These are phyloP conservation scores for Papilio glaucus DNA, from an alignment of 1,140 invertebrate genomes.

Conservation along the genomic window DNA sequence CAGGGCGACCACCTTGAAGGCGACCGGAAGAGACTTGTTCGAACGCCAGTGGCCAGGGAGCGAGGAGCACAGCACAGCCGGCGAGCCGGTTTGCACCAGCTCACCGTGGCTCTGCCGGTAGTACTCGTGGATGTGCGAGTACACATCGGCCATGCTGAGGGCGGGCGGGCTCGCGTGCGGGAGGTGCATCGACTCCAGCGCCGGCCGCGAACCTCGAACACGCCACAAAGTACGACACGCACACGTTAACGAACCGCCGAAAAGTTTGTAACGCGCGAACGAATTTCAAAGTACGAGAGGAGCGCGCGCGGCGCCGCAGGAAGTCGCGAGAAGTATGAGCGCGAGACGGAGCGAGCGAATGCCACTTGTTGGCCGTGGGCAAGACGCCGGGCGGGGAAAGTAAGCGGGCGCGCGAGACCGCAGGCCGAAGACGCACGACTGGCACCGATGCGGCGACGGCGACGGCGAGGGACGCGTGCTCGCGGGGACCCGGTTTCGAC, in stretches of 20 bases:
- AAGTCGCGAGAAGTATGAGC: conserved; percentile 76
- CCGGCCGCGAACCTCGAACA: conserved; percentile 58
- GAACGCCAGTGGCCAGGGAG: conserved; percentile 97
- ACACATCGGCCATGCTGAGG: conserved; percentile 87
- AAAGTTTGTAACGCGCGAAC: conserved; percentile 76
- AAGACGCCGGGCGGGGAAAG: conserved; percentile 78
- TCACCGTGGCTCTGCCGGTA: conserved; percentile 94
- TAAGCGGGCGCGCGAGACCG: conserved; percentile 69
- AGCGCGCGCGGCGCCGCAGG: conserved; percentile 58
- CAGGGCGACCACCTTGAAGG: conserved; percentile 96
- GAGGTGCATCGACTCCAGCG: conserved; percentile 81
- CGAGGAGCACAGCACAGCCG: conserved; percentile 94
- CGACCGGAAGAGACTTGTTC: conserved; percentile 97
- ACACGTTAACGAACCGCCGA: conserved; percentile 61
- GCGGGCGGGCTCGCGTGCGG: conserved; percentile 78
- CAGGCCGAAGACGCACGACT: conserved; percentile 80
- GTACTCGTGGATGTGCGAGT: conserved; percentile 89
- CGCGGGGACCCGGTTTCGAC: conserved; percentile 82
- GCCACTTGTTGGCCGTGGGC: conserved; percentile 80
- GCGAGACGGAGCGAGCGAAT: conserved; percentile 69
- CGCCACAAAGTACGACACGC: conserved; percentile 73
- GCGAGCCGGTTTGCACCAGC: conserved; percentile 94
- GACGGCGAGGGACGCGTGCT: conserved; percentile 70
- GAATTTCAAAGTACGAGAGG: conserved; percentile 64
- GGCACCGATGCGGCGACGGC: conserved; percentile 68